These are phyloP conservation scores for Diadophis punctatus DNA, from an alignment of 2,113 vertebrate genomes.

Conservation along the genomic window DNA sequence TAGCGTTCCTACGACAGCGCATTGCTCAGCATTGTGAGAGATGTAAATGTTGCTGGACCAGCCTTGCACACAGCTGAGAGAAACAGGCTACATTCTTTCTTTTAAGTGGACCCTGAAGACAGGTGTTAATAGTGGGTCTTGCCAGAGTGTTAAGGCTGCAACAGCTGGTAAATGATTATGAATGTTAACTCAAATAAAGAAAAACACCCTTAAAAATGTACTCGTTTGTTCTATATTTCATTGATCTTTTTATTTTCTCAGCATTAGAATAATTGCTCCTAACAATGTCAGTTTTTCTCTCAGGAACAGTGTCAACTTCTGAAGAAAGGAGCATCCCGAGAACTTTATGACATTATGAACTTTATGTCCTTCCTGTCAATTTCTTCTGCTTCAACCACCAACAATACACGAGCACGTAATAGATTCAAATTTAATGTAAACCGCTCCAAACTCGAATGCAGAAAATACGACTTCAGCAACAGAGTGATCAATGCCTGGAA, in stretches of 20 bases:
- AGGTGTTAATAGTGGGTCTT: not conserved
- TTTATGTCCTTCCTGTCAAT: too few relatives aligned
- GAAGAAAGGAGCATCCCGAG: not conserved
- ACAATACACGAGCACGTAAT: too few relatives aligned
- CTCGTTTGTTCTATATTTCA: not conserved
- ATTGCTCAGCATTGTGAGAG: not conserved
- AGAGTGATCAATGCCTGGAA: too few relatives aligned
- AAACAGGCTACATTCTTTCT: not conserved
- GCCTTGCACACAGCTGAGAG: not conserved
- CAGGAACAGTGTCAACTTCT: not conserved
- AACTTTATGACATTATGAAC: too few relatives aligned
- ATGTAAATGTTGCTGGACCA: not conserved
- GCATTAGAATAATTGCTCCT: not conserved
- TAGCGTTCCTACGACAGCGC: not conserved
- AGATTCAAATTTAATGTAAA: too few relatives aligned
- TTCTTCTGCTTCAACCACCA: too few relatives aligned
- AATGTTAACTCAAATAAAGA: not conserved
- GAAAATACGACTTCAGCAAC: too few relatives aligned
- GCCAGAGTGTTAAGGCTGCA: not conserved
- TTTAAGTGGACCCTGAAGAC: not conserved
- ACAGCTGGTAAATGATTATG: not conserved
- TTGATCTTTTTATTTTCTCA: not conserved
- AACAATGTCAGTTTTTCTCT: not conserved
- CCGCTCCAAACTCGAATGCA: too few relatives aligned
- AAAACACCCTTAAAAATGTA: not conserved